These are phyloP conservation scores for Varecia variegata DNA, from an alignment of 2,797 vertebrate genomes.

Conservation along the genomic window DNA sequence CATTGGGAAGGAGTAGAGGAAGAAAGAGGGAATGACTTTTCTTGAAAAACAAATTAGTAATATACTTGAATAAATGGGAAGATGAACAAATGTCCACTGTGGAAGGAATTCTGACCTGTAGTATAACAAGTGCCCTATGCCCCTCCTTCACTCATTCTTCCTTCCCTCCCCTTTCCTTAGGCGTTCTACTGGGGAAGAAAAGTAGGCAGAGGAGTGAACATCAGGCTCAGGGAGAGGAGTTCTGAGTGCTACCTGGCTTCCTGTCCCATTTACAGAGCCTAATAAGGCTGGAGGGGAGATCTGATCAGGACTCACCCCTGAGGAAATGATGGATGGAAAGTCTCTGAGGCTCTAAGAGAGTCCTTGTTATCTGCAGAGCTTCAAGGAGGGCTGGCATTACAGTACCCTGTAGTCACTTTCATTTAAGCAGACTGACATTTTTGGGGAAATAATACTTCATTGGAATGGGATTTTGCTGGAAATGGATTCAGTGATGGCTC, in stretches of 20 bases:
- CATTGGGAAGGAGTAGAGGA: not conserved
- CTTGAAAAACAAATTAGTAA: not conserved
- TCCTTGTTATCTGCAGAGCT: not conserved
- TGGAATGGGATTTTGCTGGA: conserved; percentile 35
- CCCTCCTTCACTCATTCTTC: not conserved
- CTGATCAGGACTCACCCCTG: not conserved
- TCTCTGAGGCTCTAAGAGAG: not conserved
- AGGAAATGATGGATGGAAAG: not conserved
- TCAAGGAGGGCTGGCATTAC: not conserved
- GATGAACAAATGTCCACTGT: not conserved
- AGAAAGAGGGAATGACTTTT: not conserved
- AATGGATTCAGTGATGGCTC: conserved; percentile 38
- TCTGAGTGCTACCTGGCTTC: not conserved
- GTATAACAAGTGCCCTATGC: not conserved
- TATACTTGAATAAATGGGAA: not conserved
- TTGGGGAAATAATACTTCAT: conserved; percentile 28
- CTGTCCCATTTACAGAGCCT: not conserved
- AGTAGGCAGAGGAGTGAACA: not conserved
- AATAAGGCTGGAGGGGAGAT: not conserved
- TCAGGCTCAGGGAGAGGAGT: not conserved
- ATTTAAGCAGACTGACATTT: conserved; percentile 30
- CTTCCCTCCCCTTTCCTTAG: no score
- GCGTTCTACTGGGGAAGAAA: not conserved
- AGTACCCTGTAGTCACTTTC: not conserved
- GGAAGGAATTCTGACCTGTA: not conserved